phyloP scores from a whole-genome alignment of 2,113 vertebrate species.

The Romanogobio albipinnatus region DNA sequence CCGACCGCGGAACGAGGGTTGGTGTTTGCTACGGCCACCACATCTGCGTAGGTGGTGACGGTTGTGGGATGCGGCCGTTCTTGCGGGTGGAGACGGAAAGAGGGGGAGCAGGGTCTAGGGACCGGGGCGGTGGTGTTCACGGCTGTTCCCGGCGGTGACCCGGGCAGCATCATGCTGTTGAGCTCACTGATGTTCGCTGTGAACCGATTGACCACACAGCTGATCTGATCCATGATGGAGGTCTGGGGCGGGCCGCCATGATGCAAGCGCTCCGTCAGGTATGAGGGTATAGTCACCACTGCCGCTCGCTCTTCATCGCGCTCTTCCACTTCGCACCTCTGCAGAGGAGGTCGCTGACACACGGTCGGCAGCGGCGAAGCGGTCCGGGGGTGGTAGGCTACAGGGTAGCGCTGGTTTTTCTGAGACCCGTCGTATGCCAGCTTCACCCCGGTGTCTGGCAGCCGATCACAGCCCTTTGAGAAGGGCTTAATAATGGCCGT shows the following conservation, averaged over 20 bases:
- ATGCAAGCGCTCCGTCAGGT: constrained; percentile 78
- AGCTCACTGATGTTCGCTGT: constrained; percentile 96
- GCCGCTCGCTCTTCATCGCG: constrained; percentile 56
- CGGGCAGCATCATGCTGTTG: constrained; percentile 93
- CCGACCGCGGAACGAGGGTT: constrained; percentile 67
- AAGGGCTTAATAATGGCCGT: constrained; percentile 98
- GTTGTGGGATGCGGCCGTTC: constrained; percentile 83
- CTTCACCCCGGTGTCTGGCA: constrained; percentile 76
- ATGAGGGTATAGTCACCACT: constrained; percentile 69
- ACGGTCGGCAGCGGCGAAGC: constrained; percentile 84
- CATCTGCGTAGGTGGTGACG: constrained; percentile 89
- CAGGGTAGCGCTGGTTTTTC: constrained; percentile 78
- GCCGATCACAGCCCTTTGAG: constrained; percentile 80
- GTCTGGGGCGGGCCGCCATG: constrained; percentile 83
- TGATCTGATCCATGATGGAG: constrained; percentile 97
- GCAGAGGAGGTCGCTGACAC: constrained; percentile 79
- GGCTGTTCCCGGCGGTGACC: constrained; percentile 56
- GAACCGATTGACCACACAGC: constrained; percentile 94
- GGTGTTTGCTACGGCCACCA: constrained; percentile 82
- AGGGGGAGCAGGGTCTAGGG: constrained; percentile 75
- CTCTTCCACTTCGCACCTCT: constrained; percentile 78
- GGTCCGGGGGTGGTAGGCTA: constrained; percentile 75
- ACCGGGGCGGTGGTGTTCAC: constrained; percentile 70
- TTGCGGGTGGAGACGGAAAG: constrained; percentile 78
- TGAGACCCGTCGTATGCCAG: constrained; percentile 77